These are phyloP conservation scores for Microcebus jonahi DNA, from an alignment of 2,113 vertebrate genomes.

Conservation along the genomic window DNA sequence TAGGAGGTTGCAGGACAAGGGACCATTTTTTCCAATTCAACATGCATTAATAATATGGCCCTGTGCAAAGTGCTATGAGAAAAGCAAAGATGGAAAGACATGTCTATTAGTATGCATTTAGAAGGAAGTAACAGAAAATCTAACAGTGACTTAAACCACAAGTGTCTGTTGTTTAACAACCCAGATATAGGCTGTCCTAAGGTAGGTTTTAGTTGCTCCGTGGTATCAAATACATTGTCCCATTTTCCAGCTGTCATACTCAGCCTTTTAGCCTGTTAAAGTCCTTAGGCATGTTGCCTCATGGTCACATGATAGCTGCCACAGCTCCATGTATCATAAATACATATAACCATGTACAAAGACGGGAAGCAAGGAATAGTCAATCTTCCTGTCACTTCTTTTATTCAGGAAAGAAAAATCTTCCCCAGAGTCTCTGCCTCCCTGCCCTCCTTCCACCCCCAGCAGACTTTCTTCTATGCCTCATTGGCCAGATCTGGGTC, in stretches of 20 bases:
- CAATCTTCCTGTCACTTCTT: not conserved
- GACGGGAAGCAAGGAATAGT: not conserved
- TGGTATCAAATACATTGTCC: not conserved
- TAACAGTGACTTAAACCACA: not conserved
- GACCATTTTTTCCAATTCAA: not conserved
- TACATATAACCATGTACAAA: not conserved
- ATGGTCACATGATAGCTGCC: not conserved
- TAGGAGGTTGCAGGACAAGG: not conserved
- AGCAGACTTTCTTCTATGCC: not conserved
- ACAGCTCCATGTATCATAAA: not conserved
- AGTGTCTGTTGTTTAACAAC: slow-evolving; percentile 9
- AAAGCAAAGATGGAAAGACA: not conserved
- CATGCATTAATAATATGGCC: not conserved
- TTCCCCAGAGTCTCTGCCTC: not conserved
- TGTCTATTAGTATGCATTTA: not conserved
- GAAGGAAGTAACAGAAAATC: not conserved
- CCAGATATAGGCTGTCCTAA: not conserved
- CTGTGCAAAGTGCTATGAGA: not conserved
- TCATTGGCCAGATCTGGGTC: not conserved
- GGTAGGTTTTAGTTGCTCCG: not conserved
- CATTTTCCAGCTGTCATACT: not conserved
- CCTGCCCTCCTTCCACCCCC: too few relatives aligned
- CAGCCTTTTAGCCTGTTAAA: not conserved
- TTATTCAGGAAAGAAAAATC: not conserved
- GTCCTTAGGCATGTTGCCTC: not conserved